Percentiles rank a stretch among this genome's conserved stretches.
Evolutionary conservation across 2,797 vertebrate genomes (phyloP).

Genomic region (Morus bassanus): DNA sequence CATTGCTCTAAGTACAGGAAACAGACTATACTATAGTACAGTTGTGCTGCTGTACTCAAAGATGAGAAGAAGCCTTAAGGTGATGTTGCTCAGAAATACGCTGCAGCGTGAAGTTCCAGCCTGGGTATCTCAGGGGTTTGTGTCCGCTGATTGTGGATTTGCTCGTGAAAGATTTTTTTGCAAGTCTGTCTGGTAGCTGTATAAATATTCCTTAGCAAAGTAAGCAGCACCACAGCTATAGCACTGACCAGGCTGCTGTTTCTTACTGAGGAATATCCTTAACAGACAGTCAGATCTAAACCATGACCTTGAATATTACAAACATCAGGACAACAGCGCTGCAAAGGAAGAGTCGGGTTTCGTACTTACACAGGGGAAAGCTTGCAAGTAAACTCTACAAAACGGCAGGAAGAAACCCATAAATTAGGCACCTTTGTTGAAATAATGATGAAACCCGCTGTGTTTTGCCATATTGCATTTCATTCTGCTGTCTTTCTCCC

Average conservation of each 20-base stretch:
- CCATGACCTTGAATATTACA: not conserved
- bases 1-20: not conserved
- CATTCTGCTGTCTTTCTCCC: not conserved
- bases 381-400: not conserved
- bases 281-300: not conserved
- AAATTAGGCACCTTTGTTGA: not conserved
- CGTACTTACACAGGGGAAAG: not conserved
- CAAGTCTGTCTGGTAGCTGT: not conserved
- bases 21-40: too few relatives aligned
- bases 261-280: not conserved
- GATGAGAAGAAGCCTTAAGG: not conserved
- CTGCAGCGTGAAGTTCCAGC: not conserved
- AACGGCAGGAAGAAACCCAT: not conserved
- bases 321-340: not conserved
- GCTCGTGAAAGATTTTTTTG: not conserved
- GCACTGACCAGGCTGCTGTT: not conserved
- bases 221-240: not conserved
- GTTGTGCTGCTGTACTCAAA: not conserved
- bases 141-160: not conserved
- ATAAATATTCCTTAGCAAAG: not conserved
- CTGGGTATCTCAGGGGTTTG: not conserved
- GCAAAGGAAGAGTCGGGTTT: not conserved
- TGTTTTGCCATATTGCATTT: not conserved
- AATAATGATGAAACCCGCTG: fast-evolving
- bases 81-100: not conserved